Base-by-base conservation (phyloP, 2,113 vertebrate species). In the Pelmatolapia mariae region DNA sequence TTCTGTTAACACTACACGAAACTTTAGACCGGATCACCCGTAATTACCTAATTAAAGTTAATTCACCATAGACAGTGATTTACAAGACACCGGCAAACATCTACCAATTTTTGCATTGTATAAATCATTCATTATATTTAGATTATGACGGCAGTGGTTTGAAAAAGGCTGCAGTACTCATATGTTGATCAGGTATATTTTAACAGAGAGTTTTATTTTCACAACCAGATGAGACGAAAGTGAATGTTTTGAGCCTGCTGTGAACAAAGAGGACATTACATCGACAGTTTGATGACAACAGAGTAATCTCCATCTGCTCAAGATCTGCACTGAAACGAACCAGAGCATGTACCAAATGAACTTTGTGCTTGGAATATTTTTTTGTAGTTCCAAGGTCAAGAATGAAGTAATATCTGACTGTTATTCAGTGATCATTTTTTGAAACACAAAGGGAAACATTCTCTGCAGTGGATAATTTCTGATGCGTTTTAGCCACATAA, bases 21-120 rank as follows among this genome's bases (percentile, higher is more conserved):
- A 91, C 81, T 87, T 87, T 26, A 73, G 86, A 83, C 76, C 10
- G 66, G 52, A 54, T 84, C 68, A 24, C 40, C 85, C 43, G 7
- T 86, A 86, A 93, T 86, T 82, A 71, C 83, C 85, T 71, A 85
- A 88, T 88, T 90, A 61, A 90, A 85, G 85, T 83, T 86, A 87
- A 82, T 68, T 88, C 63, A 68, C 61, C 38, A 54, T 19, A 84
- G 81, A 92, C 63, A 82, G 86, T 59, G 68, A 89, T 92, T 89
- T 90, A 89, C 83, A 86, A 90, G 56, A 79, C 6, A 53, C 76
- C 24, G 80, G 78, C 81, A 90, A 90, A 91, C 90, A 92, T 90
- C 78, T 45, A 86, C 81, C 18, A 53, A 57, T 26, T 87, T 57
- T 84, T 45, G 18, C 43, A 19, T 9, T 53, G 50, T 43, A 54